These are phyloP conservation scores for Chirona hameri DNA, from an alignment of 2,888 invertebrate genomes.

Conservation along the genomic window DNA sequence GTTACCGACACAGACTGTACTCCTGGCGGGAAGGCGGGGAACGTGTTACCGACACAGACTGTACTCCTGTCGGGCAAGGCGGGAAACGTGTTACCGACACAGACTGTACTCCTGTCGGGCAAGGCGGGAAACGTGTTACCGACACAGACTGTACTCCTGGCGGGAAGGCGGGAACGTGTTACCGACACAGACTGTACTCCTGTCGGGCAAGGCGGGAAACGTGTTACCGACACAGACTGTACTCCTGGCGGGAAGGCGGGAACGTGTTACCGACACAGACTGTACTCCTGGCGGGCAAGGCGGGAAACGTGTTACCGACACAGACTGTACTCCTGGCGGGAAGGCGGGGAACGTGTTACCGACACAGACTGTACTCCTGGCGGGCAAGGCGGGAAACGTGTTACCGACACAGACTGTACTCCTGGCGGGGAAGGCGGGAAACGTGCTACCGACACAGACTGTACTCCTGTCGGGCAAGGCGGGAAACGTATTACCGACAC, in stretches of 20 bases:
- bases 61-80: background rate
- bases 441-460: background rate
- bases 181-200: background rate
- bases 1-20: background rate
- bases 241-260: background rate
- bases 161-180: background rate
- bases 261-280: background rate
- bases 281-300: background rate
- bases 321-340: background rate
- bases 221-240: background rate
- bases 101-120: background rate
- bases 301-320: background rate
- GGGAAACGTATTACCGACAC: background rate
- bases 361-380: background rate
- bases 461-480: background rate
- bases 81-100: background rate
- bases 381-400: background rate
- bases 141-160: background rate
- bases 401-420: background rate
- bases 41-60: background rate
- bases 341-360: background rate
- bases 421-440: background rate
- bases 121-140: background rate
- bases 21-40: background rate
- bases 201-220: background rate